Evolutionary conservation across 1,140 invertebrate genomes (phyloP), one percentile per base, ranked within the genome.

Genomic region (Neomicropteryx cornuta): DNA sequence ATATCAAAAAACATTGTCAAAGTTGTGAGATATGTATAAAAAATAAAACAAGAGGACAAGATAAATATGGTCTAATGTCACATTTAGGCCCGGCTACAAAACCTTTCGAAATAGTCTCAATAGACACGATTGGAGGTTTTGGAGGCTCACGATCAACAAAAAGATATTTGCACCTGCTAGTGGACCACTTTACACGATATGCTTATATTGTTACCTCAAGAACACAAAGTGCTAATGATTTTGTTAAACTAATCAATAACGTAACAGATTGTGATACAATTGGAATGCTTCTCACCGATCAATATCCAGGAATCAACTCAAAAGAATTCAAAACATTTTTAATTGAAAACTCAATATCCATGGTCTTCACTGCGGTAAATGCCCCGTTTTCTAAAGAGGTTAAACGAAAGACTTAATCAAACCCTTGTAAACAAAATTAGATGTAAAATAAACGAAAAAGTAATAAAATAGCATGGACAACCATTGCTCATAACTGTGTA

Each of bases 191-290:
- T 13, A 27, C 23, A 8, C 8, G 23, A 27, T 27, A 8, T 27
- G 23, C 23, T 27, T 27, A 27, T 13, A 27, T 27, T 27, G 8
- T 27, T 8, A 52, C 49, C 18, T 57, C 50, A 34, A 53, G 48
- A 49, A 49, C 33, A 2, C 52, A 56, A 44, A 43, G 14, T 18
- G 33, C 49, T 13, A 41, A 36, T 36, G 58, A 57, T 42, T 62
- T 60, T 37, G 51, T 63, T 3, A 58, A 60, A 47, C 33, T 62
- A 48, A 22, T 58, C 28, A 11, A 58, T 40, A 44, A 55, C 43
- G 30, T 51, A 45, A 32, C 23, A 27, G 8, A 27, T 8, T 8
- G 13, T 8, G 13, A 48, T 27, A 27, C 8, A 27, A 27, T 27
- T 27, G 23, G 23, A 8, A 27, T 27, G 23, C 8, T 57, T 4